Base-by-base conservation (phyloP, 1,140 invertebrate genomes). In the Rhagoletis pomonella region DNA sequence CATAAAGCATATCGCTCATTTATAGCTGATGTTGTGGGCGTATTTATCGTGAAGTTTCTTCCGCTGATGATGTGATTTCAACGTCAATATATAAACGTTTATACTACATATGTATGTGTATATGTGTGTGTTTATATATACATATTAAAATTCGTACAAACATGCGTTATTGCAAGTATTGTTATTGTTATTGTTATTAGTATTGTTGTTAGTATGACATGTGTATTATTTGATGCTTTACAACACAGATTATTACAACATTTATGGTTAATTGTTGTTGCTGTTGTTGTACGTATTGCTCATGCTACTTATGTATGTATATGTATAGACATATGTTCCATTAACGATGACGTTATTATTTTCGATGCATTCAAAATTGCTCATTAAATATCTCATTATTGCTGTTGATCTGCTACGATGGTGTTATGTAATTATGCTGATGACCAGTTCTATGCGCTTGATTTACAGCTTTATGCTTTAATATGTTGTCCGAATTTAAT, bases 51-150 rank as follows among this genome's bases (percentile, higher is more conserved):
- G 12, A 44, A 55, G 73, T 81, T 29, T 81, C 73, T 81, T 81
- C 50, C 73, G 73, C 55, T 81, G 73, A 81, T 81, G 73, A 81
- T 81, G 73, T 81, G 73, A 81, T 81, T 81, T 81, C 73, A 50
- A 55, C 29, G 67, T 12, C 67, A 39, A 73, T 47, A 47, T 73
- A 39, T 29, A 29, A 29, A 29, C 29, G n/a, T 64, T 19, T 64
- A n/a, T 7, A 19, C 62, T 64, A 9, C 39, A 39, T 44, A 42
- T 42, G 42, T 44, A n/a, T 73, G 1, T 73, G 4, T 4, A 2
- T 17, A 69, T 69, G 3, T 69, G 1, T n/a, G 0, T 44, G 67
- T 73, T 9, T n/a, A 12, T 4, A n/a, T 12, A 62, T 62, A 10
- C 4, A 62, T n/a, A 14, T 73, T 6, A 42, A 44, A 42, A 44